These are phyloP conservation scores for Misgurnus mizolepis DNA, from an alignment of 2,113 vertebrate genomes.

Conservation along the genomic window DNA sequence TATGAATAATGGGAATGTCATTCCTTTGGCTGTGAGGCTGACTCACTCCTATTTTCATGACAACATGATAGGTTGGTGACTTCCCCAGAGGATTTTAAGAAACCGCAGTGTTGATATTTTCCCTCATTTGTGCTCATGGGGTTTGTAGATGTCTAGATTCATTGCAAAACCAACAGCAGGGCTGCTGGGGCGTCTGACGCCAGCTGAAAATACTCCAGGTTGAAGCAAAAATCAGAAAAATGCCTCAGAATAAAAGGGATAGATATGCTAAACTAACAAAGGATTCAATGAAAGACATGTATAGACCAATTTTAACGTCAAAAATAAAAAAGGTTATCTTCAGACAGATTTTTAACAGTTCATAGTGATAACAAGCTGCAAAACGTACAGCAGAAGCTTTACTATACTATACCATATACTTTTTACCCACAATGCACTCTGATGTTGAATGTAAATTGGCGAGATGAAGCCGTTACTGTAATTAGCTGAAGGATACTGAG, in stretches of 20 bases:
- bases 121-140: slow-evolving; percentile 20
- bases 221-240: not conserved
- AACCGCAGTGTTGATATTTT: slow-evolving; percentile 29
- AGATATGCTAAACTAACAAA: too few relatives aligned
- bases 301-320: too few relatives aligned
- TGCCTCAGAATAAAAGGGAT: not conserved
- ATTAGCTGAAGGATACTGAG: too few relatives aligned
- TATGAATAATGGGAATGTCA: slow-evolving; percentile 38
- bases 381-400: too few relatives aligned
- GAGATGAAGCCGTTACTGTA: too few relatives aligned
- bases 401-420: too few relatives aligned
- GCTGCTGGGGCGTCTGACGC: not conserved
- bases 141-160: slow-evolving; percentile 25
- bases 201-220: slow-evolving; percentile 9
- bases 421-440: too few relatives aligned
- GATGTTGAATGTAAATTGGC: too few relatives aligned
- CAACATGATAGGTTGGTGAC: slow-evolving; percentile 28
- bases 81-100: slow-evolving; percentile 20
- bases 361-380: too few relatives aligned
- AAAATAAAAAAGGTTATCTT: too few relatives aligned
- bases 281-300: too few relatives aligned
- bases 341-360: too few relatives aligned
- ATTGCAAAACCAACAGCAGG: slow-evolving; percentile 28
- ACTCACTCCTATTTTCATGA: not conserved
- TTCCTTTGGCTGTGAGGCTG: slow-evolving; percentile 2